phyloP scores from a whole-genome alignment of 2,888 invertebrate species.

The Helicoverpa assulta region DNA sequence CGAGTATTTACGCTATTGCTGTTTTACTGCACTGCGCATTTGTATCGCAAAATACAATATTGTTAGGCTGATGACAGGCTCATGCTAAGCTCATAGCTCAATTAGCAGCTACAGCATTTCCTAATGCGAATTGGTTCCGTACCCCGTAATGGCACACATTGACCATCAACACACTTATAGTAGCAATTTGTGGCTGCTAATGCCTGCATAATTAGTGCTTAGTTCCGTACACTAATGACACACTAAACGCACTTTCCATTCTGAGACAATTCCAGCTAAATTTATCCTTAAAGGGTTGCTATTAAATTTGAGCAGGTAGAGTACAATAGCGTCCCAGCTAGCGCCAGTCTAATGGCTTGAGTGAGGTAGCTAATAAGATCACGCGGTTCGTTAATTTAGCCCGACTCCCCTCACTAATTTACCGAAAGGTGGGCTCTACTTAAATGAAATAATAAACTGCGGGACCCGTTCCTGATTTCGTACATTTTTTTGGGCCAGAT shows the following conservation, averaged over 20 bases:
- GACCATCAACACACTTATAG: conserved; percentile 10
- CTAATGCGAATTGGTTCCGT: conserved; percentile 13
- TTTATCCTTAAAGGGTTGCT: conserved; percentile 61
- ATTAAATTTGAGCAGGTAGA: conserved; percentile 73
- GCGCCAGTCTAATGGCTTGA: conserved; percentile 71
- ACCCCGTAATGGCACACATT: neutral
- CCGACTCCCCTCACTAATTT: conserved; percentile 70
- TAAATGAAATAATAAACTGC: conserved; percentile 70
- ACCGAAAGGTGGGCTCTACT: conserved; percentile 69
- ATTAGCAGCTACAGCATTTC: conserved; percentile 30
- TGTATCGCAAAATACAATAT: conserved; percentile 14
- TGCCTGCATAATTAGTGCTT: conserved; percentile 28
- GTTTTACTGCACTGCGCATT: conserved; percentile 45
- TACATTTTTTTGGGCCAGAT: conserved; percentile 35
- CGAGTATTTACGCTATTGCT: conserved; percentile 11
- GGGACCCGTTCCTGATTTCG: conserved; percentile 56
- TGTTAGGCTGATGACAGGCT: conserved; percentile 1
- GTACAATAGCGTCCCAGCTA: conserved; percentile 65
- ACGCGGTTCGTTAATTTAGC: conserved; percentile 78
- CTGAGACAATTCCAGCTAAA: conserved; percentile 45
- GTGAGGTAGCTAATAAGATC: conserved; percentile 79
- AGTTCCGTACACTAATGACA: conserved; percentile 21
- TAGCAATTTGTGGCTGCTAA: conserved; percentile 29
- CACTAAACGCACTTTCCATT: conserved; percentile 32
- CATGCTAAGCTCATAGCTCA: neutral